phyloP scores from a whole-genome alignment of 2,113 vertebrate genomes.

The Microcebus jonahi region DNA sequence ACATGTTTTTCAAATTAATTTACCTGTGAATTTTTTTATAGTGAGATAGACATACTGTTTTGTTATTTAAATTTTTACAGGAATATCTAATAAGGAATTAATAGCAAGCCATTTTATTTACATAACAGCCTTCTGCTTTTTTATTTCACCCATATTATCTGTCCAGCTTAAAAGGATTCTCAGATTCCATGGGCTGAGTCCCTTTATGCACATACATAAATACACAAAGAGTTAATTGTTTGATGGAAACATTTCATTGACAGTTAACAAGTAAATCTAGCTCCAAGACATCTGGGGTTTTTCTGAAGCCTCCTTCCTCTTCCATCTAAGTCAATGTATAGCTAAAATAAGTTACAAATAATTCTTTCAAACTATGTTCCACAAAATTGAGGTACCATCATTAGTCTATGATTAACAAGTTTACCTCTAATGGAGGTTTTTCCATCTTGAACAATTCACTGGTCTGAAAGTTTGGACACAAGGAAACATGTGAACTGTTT shows the following conservation, averaged over 20 bases:
- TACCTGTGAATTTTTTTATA: slow-evolving; percentile 70
- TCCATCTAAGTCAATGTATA: not conserved
- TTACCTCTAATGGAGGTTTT: not conserved
- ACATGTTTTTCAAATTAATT: slow-evolving; percentile 77
- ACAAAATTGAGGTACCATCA: not conserved
- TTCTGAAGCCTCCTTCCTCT: not conserved
- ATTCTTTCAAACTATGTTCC: not conserved
- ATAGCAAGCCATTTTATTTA: slow-evolving; percentile 24
- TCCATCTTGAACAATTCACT: not conserved
- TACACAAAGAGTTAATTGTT: not conserved
- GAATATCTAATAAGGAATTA: slow-evolving; percentile 52
- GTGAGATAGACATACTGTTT: slow-evolving; percentile 42
- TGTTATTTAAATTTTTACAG: slow-evolving; percentile 72
- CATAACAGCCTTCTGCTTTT: slow-evolving; percentile 13
- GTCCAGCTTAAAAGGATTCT: not conserved
- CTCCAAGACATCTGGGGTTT: not conserved
- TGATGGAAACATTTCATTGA: not conserved
- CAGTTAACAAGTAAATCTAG: not conserved
- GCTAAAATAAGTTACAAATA: not conserved
- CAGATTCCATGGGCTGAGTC: not conserved
- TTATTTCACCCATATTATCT: slow-evolving; percentile 11
- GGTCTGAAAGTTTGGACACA: not conserved
- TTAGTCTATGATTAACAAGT: not conserved
- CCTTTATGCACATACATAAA: not conserved
- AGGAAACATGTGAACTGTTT: not conserved